Evolutionary conservation across 2,888 invertebrate species (phyloP).

Genomic region (Stenurella melanura): DNA sequence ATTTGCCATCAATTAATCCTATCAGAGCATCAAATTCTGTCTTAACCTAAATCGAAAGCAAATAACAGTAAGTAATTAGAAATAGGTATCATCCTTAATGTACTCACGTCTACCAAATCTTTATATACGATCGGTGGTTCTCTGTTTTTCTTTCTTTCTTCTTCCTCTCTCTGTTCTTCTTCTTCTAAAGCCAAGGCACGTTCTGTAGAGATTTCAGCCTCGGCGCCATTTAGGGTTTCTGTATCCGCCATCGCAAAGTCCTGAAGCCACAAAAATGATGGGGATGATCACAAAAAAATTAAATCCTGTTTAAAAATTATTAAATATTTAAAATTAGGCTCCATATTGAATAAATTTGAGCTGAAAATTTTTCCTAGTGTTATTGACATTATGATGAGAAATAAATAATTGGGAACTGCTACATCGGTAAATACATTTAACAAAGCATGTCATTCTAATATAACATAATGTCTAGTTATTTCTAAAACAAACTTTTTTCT

Average conservation of each 20-base stretch:
- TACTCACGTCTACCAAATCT: slow-evolving; percentile 81
- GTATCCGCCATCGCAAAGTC: slow-evolving; percentile 52
- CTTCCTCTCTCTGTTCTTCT: slow-evolving; percentile 79
- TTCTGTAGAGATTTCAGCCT: slow-evolving; percentile 74
- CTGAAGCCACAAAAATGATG: slow-evolving; percentile 36
- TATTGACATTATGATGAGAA: no score
- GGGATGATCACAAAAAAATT: no score
- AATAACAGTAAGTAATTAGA: background rate
- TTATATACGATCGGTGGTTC: slow-evolving; percentile 89
- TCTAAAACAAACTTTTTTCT: no score
- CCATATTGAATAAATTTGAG: no score
- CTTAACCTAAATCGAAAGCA: slow-evolving; percentile 75
- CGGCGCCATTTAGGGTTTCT: slow-evolving; percentile 69
- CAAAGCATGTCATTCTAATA: no score
- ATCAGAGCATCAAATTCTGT: slow-evolving; percentile 85
- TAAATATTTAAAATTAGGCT: no score
- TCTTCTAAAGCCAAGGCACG: slow-evolving; percentile 77
- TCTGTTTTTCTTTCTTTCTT: slow-evolving; percentile 81
- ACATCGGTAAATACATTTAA: no score
- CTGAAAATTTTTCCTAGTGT: no score
- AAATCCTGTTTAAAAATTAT: no score
- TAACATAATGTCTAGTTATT: no score
- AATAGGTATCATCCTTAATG: slow-evolving; percentile 9
- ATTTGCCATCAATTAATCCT: slow-evolving; percentile 81
- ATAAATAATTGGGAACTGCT: no score